Evolutionary conservation across 1,140 invertebrate genomes (phyloP).

Genomic region (Drosophila equinoxialis): DNA sequence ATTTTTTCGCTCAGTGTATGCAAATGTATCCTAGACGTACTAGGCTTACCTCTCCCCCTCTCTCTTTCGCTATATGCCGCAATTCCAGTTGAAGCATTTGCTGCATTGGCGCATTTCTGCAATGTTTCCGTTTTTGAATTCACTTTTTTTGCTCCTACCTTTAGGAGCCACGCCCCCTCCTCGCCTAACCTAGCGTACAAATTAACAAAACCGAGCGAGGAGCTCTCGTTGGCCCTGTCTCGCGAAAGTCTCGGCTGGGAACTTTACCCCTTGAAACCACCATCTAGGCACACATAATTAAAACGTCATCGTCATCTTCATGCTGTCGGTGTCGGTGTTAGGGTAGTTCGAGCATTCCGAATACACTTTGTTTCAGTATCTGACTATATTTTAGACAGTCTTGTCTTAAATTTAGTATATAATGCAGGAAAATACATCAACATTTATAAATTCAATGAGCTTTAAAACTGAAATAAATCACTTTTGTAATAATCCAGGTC

Average conservation of each 20-base stretch:
- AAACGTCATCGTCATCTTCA: constrained; percentile 65
- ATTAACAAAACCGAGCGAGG: constrained; percentile 56
- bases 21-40: constrained; percentile 27
- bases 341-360: constrained; percentile 69
- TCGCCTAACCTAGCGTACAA: constrained; percentile 30
- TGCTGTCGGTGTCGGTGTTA: constrained; percentile 25
- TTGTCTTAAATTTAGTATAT: neutral
- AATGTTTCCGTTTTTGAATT: constrained; percentile 79
- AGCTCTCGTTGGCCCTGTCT: constrained; percentile 60
- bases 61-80: neutral
- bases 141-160: constrained; percentile 60
- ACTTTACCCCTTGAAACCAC: constrained; percentile 28
- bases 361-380: constrained; percentile 29
- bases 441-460: too few relatives aligned
- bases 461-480: too few relatives aligned
- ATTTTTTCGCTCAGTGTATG: constrained; percentile 15
- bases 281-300: constrained; percentile 76
- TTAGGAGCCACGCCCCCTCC: neutral
- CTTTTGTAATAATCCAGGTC: too few relatives aligned
- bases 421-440: too few relatives aligned
- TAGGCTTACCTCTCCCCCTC: neutral
- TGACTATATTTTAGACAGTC: neutral
- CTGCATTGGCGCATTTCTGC: constrained; percentile 80
- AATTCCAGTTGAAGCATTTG: constrained; percentile 47
- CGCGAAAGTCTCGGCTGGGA: constrained; percentile 66